These are phyloP conservation scores for Polymixis flavicincta DNA, from an alignment of 2,888 invertebrate genomes.

Conservation along the genomic window DNA sequence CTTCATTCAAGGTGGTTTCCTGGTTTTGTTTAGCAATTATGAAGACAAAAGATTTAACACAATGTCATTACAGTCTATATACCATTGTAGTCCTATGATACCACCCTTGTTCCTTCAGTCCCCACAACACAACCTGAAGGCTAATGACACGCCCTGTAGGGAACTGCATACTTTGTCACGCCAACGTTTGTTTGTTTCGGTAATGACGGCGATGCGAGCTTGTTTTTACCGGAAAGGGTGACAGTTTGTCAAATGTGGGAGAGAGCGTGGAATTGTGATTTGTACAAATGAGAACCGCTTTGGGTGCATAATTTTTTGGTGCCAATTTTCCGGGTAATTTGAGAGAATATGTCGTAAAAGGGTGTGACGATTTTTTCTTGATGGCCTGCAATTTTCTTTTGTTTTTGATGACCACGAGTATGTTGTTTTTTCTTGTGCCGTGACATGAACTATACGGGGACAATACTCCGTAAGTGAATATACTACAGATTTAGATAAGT, in stretches of 20 bases:
- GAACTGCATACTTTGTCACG: conserved; percentile 63
- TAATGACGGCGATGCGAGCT: conserved; percentile 50
- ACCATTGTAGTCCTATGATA: not conserved
- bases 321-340: conserved; percentile 45
- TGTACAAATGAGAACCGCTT: conserved; percentile 48
- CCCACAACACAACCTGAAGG: not conserved
- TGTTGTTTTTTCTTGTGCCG: not conserved
- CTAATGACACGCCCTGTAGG: conserved; percentile 58
- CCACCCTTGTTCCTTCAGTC: not conserved
- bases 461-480: not conserved
- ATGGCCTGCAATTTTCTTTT: conserved; percentile 9
- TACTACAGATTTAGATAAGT: not conserved
- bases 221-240: conserved; percentile 47
- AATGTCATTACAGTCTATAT: not conserved
- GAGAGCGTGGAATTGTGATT: conserved; percentile 47
- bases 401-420: conserved; percentile 1
- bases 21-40: not conserved
- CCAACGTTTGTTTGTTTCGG: conserved; percentile 60
- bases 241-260: conserved; percentile 21
- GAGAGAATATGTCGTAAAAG: not conserved
- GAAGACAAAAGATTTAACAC: not conserved
- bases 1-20: not conserved
- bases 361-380: not conserved
- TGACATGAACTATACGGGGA: no score
- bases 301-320: conserved; percentile 37